Evolutionary conservation across 2,888 invertebrate genomes (phyloP).

Genomic region (Dusona sp.): DNA sequence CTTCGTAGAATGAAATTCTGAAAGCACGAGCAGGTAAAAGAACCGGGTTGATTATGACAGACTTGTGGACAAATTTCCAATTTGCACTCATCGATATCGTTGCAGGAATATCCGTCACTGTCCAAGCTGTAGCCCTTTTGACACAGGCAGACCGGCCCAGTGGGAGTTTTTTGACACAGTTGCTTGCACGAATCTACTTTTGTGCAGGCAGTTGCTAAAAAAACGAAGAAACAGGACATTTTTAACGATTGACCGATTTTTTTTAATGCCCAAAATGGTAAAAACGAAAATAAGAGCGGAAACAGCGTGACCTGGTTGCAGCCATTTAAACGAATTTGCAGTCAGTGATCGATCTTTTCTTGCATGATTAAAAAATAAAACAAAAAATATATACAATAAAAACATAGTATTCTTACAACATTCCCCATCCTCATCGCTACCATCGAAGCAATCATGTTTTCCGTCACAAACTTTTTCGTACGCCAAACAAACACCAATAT

Average conservation of each 20-base stretch:
- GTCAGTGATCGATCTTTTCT: neutral
- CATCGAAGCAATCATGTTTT: constrained; percentile 88
- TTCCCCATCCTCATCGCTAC: constrained; percentile 89
- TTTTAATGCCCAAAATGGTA: neutral
- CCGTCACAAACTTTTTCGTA: constrained; percentile 88
- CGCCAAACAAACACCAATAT: constrained; percentile 88
- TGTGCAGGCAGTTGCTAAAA: constrained; percentile 84
- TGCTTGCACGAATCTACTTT: constrained; percentile 86
- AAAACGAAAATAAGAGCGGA: neutral
- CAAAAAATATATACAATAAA: constrained; percentile 12
- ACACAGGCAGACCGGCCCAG: constrained; percentile 89
- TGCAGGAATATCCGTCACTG: constrained; percentile 86
- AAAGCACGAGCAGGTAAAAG: constrained; percentile 87
- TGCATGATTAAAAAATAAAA: neutral
- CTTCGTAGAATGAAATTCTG: constrained; percentile 87
- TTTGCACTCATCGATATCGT: constrained; percentile 91
- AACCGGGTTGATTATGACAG: constrained; percentile 87
- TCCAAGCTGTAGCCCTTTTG: constrained; percentile 86
- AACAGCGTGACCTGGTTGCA: neutral
- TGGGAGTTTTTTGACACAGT: constrained; percentile 88
- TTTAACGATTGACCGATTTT: too few species aligned
- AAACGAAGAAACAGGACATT: neutral
- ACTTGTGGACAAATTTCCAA: constrained; percentile 88
- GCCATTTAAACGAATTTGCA: neutral
- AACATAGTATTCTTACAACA: constrained; percentile 85